Evolutionary conservation across 2,113 vertebrate genomes (phyloP).

Genomic region (Tricholaema leucomelas): DNA sequence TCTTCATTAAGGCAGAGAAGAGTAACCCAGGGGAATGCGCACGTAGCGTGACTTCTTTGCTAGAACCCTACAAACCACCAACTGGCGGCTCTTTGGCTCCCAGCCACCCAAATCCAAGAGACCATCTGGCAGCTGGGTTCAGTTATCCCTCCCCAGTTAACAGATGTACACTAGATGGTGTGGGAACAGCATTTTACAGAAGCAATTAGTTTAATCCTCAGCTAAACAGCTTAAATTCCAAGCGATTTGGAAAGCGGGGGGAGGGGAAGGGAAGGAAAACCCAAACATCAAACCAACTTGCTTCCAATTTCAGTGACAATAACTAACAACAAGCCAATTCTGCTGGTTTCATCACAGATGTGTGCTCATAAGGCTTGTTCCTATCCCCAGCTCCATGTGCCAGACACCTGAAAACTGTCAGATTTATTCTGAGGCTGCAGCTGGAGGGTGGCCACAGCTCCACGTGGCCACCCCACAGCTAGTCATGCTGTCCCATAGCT

Average conservation of each 20-base stretch:
- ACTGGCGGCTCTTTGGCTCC: constrained; percentile 65
- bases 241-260: neutral
- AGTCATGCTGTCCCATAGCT: fast-evolving
- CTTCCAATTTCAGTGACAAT: constrained; percentile 12
- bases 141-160: constrained; percentile 37
- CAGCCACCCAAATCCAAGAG: constrained; percentile 64
- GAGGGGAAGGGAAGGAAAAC: neutral
- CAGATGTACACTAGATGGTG: constrained; percentile 60
- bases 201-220: constrained; percentile 69
- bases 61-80: constrained; percentile 51
- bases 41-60: constrained; percentile 48
- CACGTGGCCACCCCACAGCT: neutral
- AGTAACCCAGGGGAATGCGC: constrained; percentile 5
- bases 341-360: neutral
- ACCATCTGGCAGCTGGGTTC: constrained; percentile 67
- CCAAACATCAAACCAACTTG: neutral
- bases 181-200: constrained; percentile 53
- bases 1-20: constrained; percentile 43
- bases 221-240: constrained; percentile 67
- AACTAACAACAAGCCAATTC: neutral
- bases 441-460: neutral
- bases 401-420: neutral
- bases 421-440: neutral
- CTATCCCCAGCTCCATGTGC: fast-evolving
- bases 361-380: fast-evolving